These are phyloP conservation scores for Acrossocheilus fasciatus DNA, from an alignment of 2,797 vertebrate species.

Conservation along the genomic window DNA sequence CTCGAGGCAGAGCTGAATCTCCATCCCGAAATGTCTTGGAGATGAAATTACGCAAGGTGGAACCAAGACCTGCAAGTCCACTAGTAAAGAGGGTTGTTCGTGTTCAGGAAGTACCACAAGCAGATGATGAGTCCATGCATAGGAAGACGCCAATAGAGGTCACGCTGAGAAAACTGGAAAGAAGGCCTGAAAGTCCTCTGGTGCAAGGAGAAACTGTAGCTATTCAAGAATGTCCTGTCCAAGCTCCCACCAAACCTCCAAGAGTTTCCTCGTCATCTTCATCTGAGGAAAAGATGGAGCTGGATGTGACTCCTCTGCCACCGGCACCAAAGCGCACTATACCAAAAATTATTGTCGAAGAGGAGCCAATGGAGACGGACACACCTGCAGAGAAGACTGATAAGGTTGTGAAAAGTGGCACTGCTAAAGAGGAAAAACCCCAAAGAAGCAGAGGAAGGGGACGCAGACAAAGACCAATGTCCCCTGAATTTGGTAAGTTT, in stretches of 20 bases:
- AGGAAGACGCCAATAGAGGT: slow-evolving; percentile 76
- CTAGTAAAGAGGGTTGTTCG: slow-evolving; percentile 78
- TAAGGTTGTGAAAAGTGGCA: slow-evolving; percentile 59
- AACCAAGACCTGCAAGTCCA: slow-evolving; percentile 78
- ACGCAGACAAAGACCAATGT: slow-evolving; percentile 86
- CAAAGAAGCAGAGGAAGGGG: slow-evolving; percentile 87
- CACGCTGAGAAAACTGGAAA: slow-evolving; percentile 75
- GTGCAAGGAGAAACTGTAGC: slow-evolving; percentile 69
- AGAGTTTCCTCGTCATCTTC: slow-evolving; percentile 61
- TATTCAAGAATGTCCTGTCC: slow-evolving; percentile 66
- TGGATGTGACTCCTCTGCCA: slow-evolving; percentile 62
- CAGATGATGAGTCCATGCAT: slow-evolving; percentile 67
- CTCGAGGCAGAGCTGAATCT: slow-evolving; percentile 71
- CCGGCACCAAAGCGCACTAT: slow-evolving; percentile 68
- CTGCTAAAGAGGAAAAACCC: slow-evolving; percentile 70
- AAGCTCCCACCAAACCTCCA: slow-evolving; percentile 65
- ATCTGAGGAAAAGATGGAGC: slow-evolving; percentile 79
- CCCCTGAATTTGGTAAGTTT: slow-evolving; percentile 89
- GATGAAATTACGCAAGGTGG: slow-evolving; percentile 75
- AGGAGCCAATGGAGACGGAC: slow-evolving; percentile 74
- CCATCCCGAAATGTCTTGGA: slow-evolving; percentile 72
- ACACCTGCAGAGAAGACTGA: slow-evolving; percentile 55
- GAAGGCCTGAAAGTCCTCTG: slow-evolving; percentile 79
- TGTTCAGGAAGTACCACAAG: slow-evolving; percentile 72
- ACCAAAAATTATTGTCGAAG: slow-evolving; percentile 80